Percentiles rank a stretch among this genome's conserved stretches.
Conservation (phyloP, 2,113 vertebrate species). For the Platichthys flesus region DNA sequence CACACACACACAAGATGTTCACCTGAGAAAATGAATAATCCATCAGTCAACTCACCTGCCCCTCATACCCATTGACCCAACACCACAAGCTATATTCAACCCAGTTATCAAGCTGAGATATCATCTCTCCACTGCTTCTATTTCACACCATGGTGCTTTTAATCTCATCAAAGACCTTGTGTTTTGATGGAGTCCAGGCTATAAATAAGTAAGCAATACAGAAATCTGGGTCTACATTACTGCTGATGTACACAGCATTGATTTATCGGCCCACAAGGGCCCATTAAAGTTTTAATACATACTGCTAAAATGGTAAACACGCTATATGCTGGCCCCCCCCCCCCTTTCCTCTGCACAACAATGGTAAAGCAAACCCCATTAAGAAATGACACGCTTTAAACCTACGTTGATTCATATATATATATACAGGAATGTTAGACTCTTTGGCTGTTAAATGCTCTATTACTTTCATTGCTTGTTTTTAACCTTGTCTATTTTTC, state of each 20-base stretch:
- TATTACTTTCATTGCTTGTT: no score
- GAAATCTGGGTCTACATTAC: constrained; percentile 5
- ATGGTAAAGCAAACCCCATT: not conserved
- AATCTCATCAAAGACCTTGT: constrained; percentile 38
- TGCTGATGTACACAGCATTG: constrained; percentile 12
- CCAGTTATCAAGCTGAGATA: constrained; percentile 55
- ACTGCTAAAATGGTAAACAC: not conserved
- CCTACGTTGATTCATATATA: not conserved
- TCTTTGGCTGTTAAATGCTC: no score
- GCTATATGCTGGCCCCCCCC: not conserved
- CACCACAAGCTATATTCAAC: constrained; percentile 35
- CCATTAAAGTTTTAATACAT: constrained; percentile 4
- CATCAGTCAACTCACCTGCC: constrained; percentile 61
- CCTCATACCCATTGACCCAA: constrained; percentile 29
- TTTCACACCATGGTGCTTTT: constrained; percentile 52
- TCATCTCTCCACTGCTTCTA: constrained; percentile 35
- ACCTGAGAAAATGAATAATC: constrained; percentile 55
- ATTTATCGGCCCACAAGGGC: not conserved
- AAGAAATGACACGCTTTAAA: not conserved
- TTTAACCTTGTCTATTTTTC: no score
- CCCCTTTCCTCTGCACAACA: not conserved
- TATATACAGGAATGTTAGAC: no score
- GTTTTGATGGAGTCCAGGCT: constrained; percentile 27
- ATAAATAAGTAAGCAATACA: constrained; percentile 14
- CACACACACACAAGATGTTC: constrained; percentile 22